Conservation (phyloP, 2,888 invertebrate genomes). For the Poecilus cupreus region DNA sequence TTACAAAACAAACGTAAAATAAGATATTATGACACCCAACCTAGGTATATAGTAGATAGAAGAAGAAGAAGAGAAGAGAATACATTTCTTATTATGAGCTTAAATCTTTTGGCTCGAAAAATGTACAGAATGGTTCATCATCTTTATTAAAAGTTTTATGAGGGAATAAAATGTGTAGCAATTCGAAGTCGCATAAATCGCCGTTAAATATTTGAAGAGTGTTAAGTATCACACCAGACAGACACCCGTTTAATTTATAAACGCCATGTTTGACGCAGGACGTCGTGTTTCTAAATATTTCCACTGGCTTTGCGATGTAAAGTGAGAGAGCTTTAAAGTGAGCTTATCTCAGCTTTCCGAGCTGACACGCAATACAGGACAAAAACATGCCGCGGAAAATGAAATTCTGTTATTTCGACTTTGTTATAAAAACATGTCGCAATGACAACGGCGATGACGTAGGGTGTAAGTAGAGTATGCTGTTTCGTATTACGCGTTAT, state of each 20-base stretch:
- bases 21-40: too few species aligned
- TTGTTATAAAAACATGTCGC: neutral
- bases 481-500: neutral
- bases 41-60: too few species aligned
- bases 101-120: too few species aligned
- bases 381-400: neutral
- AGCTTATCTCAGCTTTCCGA: constrained; percentile 31
- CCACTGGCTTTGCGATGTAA: constrained; percentile 24
- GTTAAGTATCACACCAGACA: neutral
- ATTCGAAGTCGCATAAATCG: neutral
- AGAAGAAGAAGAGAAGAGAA: too few species aligned
- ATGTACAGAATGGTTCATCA: too few species aligned
- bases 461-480: neutral
- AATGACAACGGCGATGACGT: neutral
- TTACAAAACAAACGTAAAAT: too few species aligned
- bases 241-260: constrained; percentile 1
- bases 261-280: constrained; percentile 7
- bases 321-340: constrained; percentile 28
- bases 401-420: constrained; percentile 19
- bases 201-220: constrained; percentile 23
- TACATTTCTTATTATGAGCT: too few species aligned
- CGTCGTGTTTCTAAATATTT: constrained; percentile 27
- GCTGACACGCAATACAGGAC: constrained; percentile 13
- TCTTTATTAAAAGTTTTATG: too few species aligned
- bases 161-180: too few species aligned